Base-by-base conservation (phyloP, 2,888 invertebrate species). In the Meandrusa payeni region DNA sequence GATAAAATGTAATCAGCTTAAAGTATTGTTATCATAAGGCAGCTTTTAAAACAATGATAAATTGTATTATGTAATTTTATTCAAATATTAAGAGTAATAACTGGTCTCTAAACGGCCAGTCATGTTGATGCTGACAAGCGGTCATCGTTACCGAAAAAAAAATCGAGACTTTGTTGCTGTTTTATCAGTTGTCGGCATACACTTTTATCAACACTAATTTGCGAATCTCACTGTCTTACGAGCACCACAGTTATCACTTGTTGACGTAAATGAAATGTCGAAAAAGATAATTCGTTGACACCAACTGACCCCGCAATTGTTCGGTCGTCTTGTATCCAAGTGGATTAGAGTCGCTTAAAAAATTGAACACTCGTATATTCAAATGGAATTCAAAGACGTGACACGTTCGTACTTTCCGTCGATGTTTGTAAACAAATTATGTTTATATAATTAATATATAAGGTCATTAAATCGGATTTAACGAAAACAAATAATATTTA, bases 401-500 rank as follows among this genome's bases (percentile, higher is more conserved):
- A 15, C n/a, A n/a, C 4, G 10, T 9, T 31, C 17, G 15, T 10
- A 19, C 20, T 20, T 19, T 11, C 11, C 26, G 24, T 26, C 10
- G 6, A 36, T 38, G 32, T 43, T 43, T 38, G 23, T 38, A 43
- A 39, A 44, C 39, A 44, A 15, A n/a, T 20, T 10, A 11, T 3
- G 28, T 44, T 20, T 9, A 31, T 22, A 26, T 24, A 24, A 24
- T 26, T 24, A 11, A 23, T 29, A 17, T 17, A 31, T 22, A 12
- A 41, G 33, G 33, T 42, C 31, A 40, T 24, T 42, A 26, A n/a
- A 45, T 39, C 32, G 45, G 19, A 32, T 36, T 27, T 28, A 26
- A 28, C 9, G 36, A 46, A 59, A 72, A 70, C 61, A 72, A 71
- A 72, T 55, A 76, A 79, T 78, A 76, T 79, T 85, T 82, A 83